Base-by-base conservation (phyloP, 2,113 vertebrate genomes). In the Anarhynchus alexandrinus region DNA sequence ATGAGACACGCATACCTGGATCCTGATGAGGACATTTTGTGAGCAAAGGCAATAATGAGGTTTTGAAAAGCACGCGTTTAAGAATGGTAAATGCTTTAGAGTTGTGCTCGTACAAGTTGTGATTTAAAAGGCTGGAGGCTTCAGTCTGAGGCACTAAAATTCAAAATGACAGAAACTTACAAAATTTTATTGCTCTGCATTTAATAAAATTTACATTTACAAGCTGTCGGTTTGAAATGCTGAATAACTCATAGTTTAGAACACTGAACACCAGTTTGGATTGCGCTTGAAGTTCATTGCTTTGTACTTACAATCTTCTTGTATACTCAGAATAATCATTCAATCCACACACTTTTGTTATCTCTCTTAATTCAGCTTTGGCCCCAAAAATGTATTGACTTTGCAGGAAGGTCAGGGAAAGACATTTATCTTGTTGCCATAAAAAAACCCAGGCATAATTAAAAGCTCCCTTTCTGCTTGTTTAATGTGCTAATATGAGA, bases 191-290 rank as follows among this genome's bases (percentile, higher is more conserved):
- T 97, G 95, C 97, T 94, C 73, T 96, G 88, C 96, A 97, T 98
- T 98, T 97, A 98, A 97, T 96, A 97, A 98, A 97, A 98, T 97
- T 96, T 97, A 97, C 96, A 92, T 98, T 98, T 98, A 98, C 97
- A 98, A 98, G 97, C 97, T 98, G 97, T 96, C 97, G 97, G 86
- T 98, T 91, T 98, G 96, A 97, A 98, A 97, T 92, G 78, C 65
- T 96, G 93, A 95, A 97, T 94, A 97, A 95, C 91, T 96, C 81
- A 66, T 90, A 72, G 74, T 96, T 98, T 91, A 52, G 70, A 96
- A 95, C 73, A 82, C 82, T 65, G 67, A 97, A 70, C 52, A 94
- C 62, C 95, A 95, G 86, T 69, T 93, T 93, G 83, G 76, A 74
- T 91, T 96, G 84, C 14, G 26, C 74, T 76, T 73, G 45, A 88